A percentile compares a stretch with the other conserved stretches of the same genome.
Conservation (phyloP, 2,113 vertebrate genomes). For the Platycercus adscitus region DNA sequence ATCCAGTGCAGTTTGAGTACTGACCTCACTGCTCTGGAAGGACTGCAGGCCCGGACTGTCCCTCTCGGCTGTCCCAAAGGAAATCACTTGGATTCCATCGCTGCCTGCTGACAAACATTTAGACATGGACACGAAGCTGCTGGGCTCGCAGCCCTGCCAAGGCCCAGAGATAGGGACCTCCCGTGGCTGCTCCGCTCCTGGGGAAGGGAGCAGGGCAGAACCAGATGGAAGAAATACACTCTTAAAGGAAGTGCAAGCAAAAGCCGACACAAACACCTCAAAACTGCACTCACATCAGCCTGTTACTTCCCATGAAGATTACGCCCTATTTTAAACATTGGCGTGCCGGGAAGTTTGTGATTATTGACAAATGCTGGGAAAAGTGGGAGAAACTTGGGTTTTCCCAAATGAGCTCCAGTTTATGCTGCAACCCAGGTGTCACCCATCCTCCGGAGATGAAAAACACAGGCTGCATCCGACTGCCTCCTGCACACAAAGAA, state of each 20-base stretch:
- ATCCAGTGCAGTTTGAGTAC: fast-evolving
- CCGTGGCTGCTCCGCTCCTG: background rate
- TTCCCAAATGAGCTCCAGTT: background rate
- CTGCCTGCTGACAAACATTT: background rate
- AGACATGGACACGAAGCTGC: background rate
- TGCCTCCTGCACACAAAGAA: background rate
- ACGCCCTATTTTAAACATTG: background rate
- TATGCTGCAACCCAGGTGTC: background rate
- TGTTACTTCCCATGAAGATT: background rate
- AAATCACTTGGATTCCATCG: background rate
- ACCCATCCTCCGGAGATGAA: background rate
- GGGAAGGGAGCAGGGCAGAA: background rate
- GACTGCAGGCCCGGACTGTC: background rate
- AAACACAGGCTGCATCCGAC: fast-evolving
- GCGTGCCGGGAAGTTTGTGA: background rate
- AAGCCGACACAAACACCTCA: background rate
- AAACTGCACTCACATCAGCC: background rate
- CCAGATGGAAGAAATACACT: background rate
- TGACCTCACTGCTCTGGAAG: background rate
- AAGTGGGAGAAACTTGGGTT: background rate
- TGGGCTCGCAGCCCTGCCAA: background rate
- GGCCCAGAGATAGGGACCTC: background rate
- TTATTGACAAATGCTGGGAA: background rate
- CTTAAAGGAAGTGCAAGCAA: background rate
- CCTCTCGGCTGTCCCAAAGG: background rate